A percentile compares a stretch with the other conserved stretches of the same genome.
phyloP scores from a whole-genome alignment of 2,888 invertebrate genomes.

The Calameuta pallipes region DNA sequence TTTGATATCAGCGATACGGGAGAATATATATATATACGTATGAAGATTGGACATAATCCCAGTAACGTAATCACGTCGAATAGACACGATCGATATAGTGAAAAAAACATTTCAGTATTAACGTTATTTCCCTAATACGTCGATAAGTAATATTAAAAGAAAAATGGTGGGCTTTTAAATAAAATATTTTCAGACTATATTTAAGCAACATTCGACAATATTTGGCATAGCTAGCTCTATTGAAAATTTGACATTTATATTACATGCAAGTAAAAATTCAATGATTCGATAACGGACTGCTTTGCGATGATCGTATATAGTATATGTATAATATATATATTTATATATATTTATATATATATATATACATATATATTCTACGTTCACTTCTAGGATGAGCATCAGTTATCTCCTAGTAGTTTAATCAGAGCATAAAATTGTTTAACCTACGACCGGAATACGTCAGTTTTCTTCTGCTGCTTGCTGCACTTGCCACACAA shows the following conservation, averaged over 20 bases:
- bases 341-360: too few species aligned
- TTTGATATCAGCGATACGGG: constrained; percentile 11
- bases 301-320: not conserved
- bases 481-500: not conserved
- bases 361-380: not conserved
- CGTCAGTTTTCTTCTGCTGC: not conserved
- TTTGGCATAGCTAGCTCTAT: not conserved
- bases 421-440: not conserved
- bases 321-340: not conserved
- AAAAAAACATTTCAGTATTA: not conserved
- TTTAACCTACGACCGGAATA: not conserved
- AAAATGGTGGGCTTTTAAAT: not conserved
- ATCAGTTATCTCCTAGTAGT: not conserved
- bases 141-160: not conserved
- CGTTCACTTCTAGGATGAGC: not conserved
- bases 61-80: not conserved
- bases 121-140: not conserved
- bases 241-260: not conserved
- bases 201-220: not conserved
- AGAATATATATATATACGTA: not conserved
- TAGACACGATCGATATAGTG: not conserved
- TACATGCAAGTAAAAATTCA: not conserved
- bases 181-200: not conserved
- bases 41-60: not conserved
- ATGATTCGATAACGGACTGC: too few species aligned